Percentiles rank a stretch among this genome's conserved stretches.
Conservation (phyloP, 2,888 invertebrate genomes). For the Scaptomyza reducta region DNA sequence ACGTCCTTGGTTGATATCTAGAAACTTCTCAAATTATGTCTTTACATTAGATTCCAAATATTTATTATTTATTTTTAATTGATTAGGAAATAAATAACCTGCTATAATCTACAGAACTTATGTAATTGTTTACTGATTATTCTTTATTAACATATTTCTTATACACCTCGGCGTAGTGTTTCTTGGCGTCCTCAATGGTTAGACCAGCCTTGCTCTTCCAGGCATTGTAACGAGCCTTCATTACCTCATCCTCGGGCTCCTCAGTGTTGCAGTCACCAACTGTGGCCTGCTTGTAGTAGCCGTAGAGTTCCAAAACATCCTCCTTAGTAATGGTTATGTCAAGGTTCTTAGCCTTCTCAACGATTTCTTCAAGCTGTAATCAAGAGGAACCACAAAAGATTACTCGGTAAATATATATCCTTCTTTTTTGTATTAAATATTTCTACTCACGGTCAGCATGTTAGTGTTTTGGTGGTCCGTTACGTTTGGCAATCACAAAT, state of each 20-base stretch:
- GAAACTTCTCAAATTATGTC: background rate
- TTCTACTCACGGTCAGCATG: constrained; percentile 75
- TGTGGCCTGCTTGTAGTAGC: constrained; percentile 92
- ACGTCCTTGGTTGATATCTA: background rate
- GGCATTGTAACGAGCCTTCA: constrained; percentile 96
- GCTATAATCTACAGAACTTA: constrained; percentile 57
- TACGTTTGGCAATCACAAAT: constrained; percentile 48
- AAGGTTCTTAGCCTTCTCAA: constrained; percentile 90
- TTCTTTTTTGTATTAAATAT: background rate
- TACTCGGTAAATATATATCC: background rate
- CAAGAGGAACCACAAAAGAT: background rate
- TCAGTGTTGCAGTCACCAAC: constrained; percentile 92
- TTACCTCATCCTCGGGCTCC: constrained; percentile 94
- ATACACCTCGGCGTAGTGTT: constrained; percentile 91
- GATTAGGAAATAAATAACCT: constrained; percentile 38
- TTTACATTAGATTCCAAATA: background rate
- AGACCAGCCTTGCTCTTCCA: constrained; percentile 94
- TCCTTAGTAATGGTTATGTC: constrained; percentile 89
- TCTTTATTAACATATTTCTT: constrained; percentile 82
- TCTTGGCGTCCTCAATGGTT: constrained; percentile 90
- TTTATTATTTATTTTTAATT: constrained; percentile 5
- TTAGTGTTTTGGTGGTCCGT: constrained; percentile 45
- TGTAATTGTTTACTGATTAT: constrained; percentile 10
- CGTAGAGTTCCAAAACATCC: constrained; percentile 92
- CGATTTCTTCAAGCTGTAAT: constrained; percentile 89